Base-by-base conservation (phyloP, 2,888 invertebrate genomes). In the Pilophorus perplexus region DNA sequence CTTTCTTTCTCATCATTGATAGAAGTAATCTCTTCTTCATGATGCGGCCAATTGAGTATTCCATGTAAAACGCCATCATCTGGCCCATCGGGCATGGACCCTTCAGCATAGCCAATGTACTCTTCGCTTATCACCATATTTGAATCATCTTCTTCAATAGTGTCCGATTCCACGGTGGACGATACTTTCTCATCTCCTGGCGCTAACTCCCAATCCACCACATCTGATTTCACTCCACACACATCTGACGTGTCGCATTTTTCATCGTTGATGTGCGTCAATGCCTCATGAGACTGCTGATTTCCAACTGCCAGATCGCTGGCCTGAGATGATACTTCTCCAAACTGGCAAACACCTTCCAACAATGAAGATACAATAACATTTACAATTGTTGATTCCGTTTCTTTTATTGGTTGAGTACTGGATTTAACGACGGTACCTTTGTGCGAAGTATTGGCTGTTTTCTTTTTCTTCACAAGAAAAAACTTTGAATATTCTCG, bases 1-100 rank as follows among this genome's bases (percentile, higher is more conserved):
- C 64, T 67, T 28, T 67, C 64, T 23, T 64, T 64, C 12, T 62
- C 48, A n/a, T n/a, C n/a, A 27, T 62, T 52, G 33, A 48, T 68
- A 37, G 28, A 28, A 18, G 44, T 33, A 22, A 59, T 68, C 42
- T 68, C 66, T 55, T 60, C 54, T 40, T 62, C 55, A 1, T 55
- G 46, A 20, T 62, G 62, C 5, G 62, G 62, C 62, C 62, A 62
- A n/a, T 62, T 62, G 10, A 62, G 46, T 20, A 62, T 62, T 5
- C 62, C 62, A 62, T 62, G 27, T 28, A 62, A 46, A 3, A 62
- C 46, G 14, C 62, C 20, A 28, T 62, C 62, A 33, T 52, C 52
- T n/a, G 55, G 20, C 18, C 55, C 55, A 20, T 55, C 55, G 8
- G 38, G 18, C 20, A 55, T 38, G 6, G 55, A 6, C 1, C 55